Conservation (phyloP, 2,888 invertebrate genomes). For the Polymixis flavicincta region DNA sequence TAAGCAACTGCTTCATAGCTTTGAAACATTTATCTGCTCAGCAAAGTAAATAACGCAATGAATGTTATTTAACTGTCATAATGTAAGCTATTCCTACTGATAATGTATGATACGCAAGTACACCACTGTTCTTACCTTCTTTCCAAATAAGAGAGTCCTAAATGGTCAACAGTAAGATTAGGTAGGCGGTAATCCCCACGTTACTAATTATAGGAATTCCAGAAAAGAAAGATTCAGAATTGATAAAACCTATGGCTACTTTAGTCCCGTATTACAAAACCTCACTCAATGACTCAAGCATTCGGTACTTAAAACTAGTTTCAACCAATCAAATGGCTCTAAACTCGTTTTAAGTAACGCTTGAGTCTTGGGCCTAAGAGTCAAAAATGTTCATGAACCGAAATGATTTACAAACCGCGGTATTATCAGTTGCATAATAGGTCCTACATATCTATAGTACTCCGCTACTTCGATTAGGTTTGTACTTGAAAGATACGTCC, state of each 20-base stretch:
- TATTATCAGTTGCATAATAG: background rate
- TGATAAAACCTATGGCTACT: background rate
- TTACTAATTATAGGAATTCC: background rate
- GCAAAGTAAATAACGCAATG: too few species aligned
- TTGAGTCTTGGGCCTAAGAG: too few species aligned
- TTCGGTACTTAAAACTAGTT: too few species aligned
- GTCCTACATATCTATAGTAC: background rate
- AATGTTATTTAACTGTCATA: too few species aligned
- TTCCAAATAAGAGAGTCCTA: background rate
- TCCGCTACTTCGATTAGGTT: conserved; percentile 1
- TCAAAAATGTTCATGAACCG: background rate
- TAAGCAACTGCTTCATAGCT: too few species aligned
- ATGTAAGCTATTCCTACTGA: too few species aligned
- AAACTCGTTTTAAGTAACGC: too few species aligned
- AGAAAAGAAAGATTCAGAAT: background rate
- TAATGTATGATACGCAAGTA: too few species aligned
- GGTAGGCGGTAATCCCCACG: background rate
- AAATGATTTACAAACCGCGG: background rate
- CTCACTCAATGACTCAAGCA: too few species aligned
- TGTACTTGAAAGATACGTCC: conserved; percentile 6
- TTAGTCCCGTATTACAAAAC: too few species aligned
- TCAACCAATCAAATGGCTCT: too few species aligned
- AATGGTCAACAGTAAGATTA: background rate
- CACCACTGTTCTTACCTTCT: background rate
- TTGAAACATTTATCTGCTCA: too few species aligned